These are phyloP conservation scores for Noctua janthina DNA, from an alignment of 2,888 invertebrate genomes.

Conservation along the genomic window DNA sequence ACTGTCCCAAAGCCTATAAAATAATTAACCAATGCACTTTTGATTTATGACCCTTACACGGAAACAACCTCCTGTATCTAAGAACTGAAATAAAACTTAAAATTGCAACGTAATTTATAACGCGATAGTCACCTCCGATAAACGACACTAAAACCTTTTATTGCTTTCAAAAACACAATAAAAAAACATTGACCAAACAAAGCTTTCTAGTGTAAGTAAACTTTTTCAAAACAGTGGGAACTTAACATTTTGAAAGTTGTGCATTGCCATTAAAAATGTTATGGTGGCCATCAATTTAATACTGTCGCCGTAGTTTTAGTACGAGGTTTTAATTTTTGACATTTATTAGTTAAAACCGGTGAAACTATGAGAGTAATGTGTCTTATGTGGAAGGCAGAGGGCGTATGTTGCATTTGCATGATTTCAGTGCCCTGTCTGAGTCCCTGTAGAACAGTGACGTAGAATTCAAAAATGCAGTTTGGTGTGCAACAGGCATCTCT, in stretches of 20 bases:
- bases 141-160: constrained; percentile 76
- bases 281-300: constrained; percentile 84
- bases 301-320: constrained; percentile 84
- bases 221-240: constrained; percentile 80
- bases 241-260: constrained; percentile 73
- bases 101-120: constrained; percentile 73
- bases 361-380: constrained; percentile 38
- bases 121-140: constrained; percentile 75
- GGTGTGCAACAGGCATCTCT: neutral
- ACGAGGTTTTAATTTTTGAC: constrained; percentile 84
- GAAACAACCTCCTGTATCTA: constrained; percentile 39
- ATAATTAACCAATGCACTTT: constrained; percentile 59
- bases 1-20: constrained; percentile 26
- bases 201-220: constrained; percentile 83
- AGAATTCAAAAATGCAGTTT: constrained; percentile 22
- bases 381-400: constrained; percentile 33
- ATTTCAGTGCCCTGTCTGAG: constrained; percentile 24
- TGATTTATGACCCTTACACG: constrained; percentile 55
- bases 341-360: constrained; percentile 73
- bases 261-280: constrained; percentile 85
- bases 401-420: constrained; percentile 13
- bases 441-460: constrained; percentile 37
- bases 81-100: constrained; percentile 68
- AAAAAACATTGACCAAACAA: constrained; percentile 81
- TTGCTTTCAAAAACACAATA: constrained; percentile 83